Evolutionary conservation across 2,888 invertebrate species (phyloP), one percentile per base, ranked within the genome.

Genomic region (Andrena praecox): DNA sequence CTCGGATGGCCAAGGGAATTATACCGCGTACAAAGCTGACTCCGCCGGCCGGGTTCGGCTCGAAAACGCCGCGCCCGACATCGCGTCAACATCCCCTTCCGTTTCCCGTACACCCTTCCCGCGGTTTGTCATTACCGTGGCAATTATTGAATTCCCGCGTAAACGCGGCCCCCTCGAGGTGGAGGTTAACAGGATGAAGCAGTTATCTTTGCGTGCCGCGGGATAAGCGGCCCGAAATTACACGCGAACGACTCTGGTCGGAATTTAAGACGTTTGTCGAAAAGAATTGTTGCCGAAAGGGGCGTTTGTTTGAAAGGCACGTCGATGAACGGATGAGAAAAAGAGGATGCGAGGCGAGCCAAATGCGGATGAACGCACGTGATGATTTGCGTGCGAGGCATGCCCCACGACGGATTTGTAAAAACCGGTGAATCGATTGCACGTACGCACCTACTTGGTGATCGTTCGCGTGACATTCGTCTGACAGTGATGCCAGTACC

Each of bases 151-250:
- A 86, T 73, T 86, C 81, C 63, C 71, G 35, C 35, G 77, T 83
- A 77, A 83, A 80, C 81, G 70, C 50, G 64, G 42, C 12, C 54
- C 24, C 24, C 10, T 24, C 63, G 27, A 63, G 69, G 64, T 67
- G 63, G 71, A 83, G 84, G 85, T 88, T 88, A 87, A 89, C 89
- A 90, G 90, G 88, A 91, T 91, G 89, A 91, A 91, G 90, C 90
- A 80, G 91, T 91, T 91, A 90, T 79, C 84, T 87, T 89, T 87
- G 89, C 91, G 89, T 91, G 90, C 83, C 59, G 68, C 35, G 62
- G 54, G 52, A 68, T 63, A n/a, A 64, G 33, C 64, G 69, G 54
- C 60, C 70, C 80, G 63, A 83, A 78, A 78, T 64, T 59, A 76
- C 70, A 20, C 77, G 63, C 66, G 77, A 63, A 82, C 31, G 31